phyloP scores from a whole-genome alignment of 1,140 invertebrate species.

The Drosophila rufa region DNA sequence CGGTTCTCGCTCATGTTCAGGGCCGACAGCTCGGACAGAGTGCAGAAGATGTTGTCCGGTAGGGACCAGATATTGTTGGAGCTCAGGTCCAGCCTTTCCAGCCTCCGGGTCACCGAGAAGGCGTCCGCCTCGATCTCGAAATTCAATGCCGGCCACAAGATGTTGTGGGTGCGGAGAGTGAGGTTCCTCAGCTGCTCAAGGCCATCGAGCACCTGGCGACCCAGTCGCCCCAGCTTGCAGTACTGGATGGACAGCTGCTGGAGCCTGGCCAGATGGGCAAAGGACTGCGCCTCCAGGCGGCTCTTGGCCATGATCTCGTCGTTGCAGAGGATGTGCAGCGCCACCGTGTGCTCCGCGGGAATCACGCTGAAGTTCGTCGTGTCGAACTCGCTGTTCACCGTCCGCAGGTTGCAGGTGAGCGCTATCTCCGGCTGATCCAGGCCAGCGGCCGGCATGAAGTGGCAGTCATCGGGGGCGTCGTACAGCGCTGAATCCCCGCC shows the following conservation, averaged over 20 bases:
- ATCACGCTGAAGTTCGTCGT: conserved; percentile 95
- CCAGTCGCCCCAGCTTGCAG: conserved; percentile 93
- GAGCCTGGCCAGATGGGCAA: conserved; percentile 91
- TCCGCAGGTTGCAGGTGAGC: conserved; percentile 91
- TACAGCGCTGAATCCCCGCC: conserved; percentile 85
- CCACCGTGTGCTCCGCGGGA: conserved; percentile 92
- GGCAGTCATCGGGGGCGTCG: conserved; percentile 93
- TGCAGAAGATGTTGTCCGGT: conserved; percentile 93
- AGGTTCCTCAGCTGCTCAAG: conserved; percentile 92
- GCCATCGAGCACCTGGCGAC: conserved; percentile 90
- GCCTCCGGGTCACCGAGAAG: conserved; percentile 89
- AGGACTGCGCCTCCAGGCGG: conserved; percentile 91
- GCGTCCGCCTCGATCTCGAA: conserved; percentile 91
- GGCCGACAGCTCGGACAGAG: conserved; percentile 90
- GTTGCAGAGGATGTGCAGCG: conserved; percentile 91
- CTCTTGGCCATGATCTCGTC: conserved; percentile 90
- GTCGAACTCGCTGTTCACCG: conserved; percentile 93
- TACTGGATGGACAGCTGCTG: conserved; percentile 92
- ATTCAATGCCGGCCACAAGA: conserved; percentile 91
- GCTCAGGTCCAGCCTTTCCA: conserved; percentile 94
- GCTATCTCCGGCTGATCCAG: conserved; percentile 88
- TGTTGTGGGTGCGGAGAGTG: conserved; percentile 92
- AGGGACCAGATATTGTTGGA: conserved; percentile 95
- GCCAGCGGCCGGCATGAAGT: conserved; percentile 69
- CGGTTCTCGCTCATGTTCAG: conserved; percentile 94